Conservation (phyloP, 2,888 invertebrate species). For the Seira ritae region DNA sequence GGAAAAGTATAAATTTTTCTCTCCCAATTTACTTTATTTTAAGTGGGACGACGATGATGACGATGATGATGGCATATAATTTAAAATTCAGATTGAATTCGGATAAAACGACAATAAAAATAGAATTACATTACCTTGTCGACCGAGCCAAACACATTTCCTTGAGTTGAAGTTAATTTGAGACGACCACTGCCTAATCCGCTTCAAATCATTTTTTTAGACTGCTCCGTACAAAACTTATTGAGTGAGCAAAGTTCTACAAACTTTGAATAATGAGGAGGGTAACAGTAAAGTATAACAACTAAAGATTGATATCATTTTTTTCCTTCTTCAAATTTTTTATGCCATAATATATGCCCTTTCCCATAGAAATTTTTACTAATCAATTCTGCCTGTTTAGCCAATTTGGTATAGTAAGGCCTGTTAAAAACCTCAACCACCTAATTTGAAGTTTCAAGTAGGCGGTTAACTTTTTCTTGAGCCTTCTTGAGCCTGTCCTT, state of each 20-base stretch:
- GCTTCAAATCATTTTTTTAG: too few relatives aligned
- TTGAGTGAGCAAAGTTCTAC: too few relatives aligned
- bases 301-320: background rate
- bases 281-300: slow-evolving; percentile 2
- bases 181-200: background rate
- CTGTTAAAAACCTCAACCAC: too few relatives aligned
- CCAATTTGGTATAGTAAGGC: too few relatives aligned
- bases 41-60: background rate
- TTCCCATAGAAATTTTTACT: too few relatives aligned
- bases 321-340: background rate
- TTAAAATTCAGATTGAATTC: slow-evolving; percentile 14
- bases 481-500: too few relatives aligned
- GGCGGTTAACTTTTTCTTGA: too few relatives aligned
- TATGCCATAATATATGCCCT: too few relatives aligned
- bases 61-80: background rate
- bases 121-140: slow-evolving; percentile 5
- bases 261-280: background rate
- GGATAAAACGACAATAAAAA: slow-evolving; percentile 14
- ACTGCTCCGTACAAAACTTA: too few relatives aligned
- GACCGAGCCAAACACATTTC: too few relatives aligned
- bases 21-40: background rate
- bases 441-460: too few relatives aligned
- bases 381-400: too few relatives aligned
- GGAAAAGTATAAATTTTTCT: background rate
- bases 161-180: slow-evolving; percentile 6